phyloP scores from a whole-genome alignment of 2,797 vertebrate genomes.

The Gila robusta region DNA sequence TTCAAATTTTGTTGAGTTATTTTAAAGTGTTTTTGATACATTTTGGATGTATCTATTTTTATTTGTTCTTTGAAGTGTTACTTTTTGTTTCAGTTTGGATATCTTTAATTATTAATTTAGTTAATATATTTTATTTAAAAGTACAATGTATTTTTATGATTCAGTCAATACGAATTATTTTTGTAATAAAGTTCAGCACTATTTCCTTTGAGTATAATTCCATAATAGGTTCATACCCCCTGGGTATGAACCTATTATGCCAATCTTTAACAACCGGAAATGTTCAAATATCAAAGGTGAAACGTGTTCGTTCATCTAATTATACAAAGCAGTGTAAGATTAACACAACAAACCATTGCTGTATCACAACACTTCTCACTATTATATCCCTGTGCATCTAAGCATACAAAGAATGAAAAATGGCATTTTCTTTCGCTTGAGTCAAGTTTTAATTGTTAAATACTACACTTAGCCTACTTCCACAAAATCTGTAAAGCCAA shows the following conservation, averaged over 20 bases:
- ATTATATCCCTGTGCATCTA: not conserved
- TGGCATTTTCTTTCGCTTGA: not conserved
- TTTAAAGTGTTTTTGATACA: no score
- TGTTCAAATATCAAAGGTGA: conserved; percentile 7
- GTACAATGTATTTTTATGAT: no score
- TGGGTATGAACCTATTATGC: conserved; percentile 11
- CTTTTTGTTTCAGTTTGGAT: no score
- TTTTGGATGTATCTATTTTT: no score
- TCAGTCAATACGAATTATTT: no score
- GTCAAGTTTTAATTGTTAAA: not conserved
- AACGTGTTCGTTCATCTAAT: conserved; percentile 10
- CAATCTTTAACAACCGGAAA: not conserved
- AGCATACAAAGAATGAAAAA: not conserved
- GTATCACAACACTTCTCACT: not conserved
- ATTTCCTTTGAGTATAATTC: not conserved
- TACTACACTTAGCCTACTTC: not conserved
- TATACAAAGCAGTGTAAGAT: not conserved
- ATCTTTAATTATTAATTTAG: no score
- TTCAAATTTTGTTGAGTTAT: no score
- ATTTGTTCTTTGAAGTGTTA: no score
- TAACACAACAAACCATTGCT: not conserved
- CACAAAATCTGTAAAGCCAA: not conserved
- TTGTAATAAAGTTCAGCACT: not conserved
- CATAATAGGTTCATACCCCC: no score
- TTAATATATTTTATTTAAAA: not conserved